These are phyloP conservation scores for Graphium colonna DNA, from an alignment of 2,888 invertebrate species.

Conservation along the genomic window DNA sequence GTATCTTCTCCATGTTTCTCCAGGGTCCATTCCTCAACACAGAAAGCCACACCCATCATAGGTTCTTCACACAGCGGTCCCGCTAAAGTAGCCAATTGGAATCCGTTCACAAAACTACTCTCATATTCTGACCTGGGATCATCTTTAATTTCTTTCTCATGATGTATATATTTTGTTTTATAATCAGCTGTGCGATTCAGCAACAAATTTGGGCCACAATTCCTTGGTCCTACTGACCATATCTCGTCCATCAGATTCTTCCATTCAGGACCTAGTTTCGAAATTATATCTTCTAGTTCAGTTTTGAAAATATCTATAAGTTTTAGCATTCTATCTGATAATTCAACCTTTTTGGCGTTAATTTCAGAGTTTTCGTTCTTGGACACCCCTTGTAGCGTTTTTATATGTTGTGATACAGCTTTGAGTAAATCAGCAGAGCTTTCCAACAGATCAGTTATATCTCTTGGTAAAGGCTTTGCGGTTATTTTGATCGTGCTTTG, in stretches of 20 bases:
- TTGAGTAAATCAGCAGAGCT: slow-evolving; percentile 85
- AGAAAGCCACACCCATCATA: slow-evolving; percentile 96
- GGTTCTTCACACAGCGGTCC: slow-evolving; percentile 99
- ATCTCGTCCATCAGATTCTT: slow-evolving; percentile 82
- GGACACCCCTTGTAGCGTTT: slow-evolving; percentile 56
- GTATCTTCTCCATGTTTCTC: slow-evolving; percentile 60
- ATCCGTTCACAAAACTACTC: slow-evolving; percentile 90
- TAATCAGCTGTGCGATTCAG: slow-evolving; percentile 89
- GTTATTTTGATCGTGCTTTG: slow-evolving; percentile 85
- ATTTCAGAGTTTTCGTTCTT: slow-evolving; percentile 62
- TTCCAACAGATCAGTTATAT: slow-evolving; percentile 86
- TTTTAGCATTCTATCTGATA: slow-evolving; percentile 67
- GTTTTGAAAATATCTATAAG: slow-evolving; percentile 70
- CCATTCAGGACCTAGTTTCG: slow-evolving; percentile 78
- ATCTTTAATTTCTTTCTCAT: slow-evolving; percentile 56
- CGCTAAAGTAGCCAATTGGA: slow-evolving; percentile 90
- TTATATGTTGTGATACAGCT: slow-evolving; percentile 76
- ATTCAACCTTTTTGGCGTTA: slow-evolving; percentile 48
- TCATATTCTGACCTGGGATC: slow-evolving; percentile 83
- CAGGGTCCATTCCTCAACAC: slow-evolving; percentile 91
- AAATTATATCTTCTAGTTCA: slow-evolving; percentile 81
- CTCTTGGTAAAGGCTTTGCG: slow-evolving; percentile 87
- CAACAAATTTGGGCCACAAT: slow-evolving; percentile 93
- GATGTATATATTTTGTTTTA: slow-evolving; percentile 59
- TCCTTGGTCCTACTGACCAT: slow-evolving; percentile 95